These are phyloP conservation scores for Drosophila bipectinata DNA, from an alignment of 1,140 invertebrate species.

Conservation along the genomic window DNA sequence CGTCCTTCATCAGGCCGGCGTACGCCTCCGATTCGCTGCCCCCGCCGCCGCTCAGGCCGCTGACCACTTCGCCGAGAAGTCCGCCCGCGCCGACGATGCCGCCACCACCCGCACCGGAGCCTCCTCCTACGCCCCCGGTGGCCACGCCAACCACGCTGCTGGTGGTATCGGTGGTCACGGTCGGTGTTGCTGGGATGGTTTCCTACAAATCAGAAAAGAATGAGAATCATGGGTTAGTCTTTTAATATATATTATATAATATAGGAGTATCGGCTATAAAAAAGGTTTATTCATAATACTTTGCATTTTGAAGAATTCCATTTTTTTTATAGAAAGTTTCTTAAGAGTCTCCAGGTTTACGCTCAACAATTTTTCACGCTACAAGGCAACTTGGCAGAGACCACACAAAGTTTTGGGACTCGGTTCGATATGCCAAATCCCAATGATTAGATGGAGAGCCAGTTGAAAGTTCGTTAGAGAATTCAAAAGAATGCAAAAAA, in stretches of 20 bases:
- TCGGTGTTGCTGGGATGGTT: slow-evolving; percentile 79
- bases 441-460: slow-evolving; percentile 64
- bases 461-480: slow-evolving; percentile 63
- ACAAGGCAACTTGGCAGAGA: slow-evolving; percentile 47
- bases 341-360: not conserved
- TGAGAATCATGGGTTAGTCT: not conserved
- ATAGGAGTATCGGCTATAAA: no score
- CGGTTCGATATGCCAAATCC: slow-evolving; percentile 72
- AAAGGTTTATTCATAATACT: no score
- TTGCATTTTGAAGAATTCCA: not conserved
- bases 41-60: slow-evolving; percentile 52
- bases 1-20: slow-evolving; percentile 88
- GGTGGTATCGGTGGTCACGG: slow-evolving; percentile 68
- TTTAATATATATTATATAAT: no score
- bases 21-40: slow-evolving; percentile 77
- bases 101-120: slow-evolving; percentile 31
- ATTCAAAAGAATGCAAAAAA: slow-evolving; percentile 72
- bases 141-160: slow-evolving; percentile 64
- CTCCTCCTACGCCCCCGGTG: slow-evolving; percentile 36
- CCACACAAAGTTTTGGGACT: slow-evolving; percentile 68
- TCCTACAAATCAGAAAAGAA: slow-evolving; percentile 36
- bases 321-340: not conserved
- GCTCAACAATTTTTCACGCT: not conserved
- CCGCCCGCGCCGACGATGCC: slow-evolving; percentile 45
- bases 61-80: slow-evolving; percentile 44